phyloP scores from a whole-genome alignment of 2,888 invertebrate genomes.

The Dolomedes plantarius region DNA sequence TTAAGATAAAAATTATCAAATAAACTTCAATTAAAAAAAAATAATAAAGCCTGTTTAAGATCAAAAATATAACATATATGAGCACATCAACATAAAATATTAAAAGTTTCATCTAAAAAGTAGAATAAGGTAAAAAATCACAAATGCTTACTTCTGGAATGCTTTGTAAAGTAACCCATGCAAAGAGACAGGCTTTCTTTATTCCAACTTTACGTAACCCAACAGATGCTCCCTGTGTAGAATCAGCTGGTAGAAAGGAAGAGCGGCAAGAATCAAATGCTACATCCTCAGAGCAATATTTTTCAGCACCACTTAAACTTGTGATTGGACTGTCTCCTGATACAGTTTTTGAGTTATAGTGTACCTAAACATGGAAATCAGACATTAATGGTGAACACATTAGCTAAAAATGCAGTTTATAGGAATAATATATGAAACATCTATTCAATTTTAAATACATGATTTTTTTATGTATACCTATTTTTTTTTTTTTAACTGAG shows the following conservation, averaged over 20 bases:
- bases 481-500: too few species aligned
- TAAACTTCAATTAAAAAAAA: too few species aligned
- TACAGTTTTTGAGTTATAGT: conserved; percentile 87
- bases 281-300: conserved; percentile 47
- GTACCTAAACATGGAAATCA: conserved; percentile 79
- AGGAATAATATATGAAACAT: too few species aligned
- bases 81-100: neutral
- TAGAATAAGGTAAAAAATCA: too few species aligned
- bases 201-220: conserved; percentile 77
- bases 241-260: conserved; percentile 47
- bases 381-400: conserved; percentile 8
- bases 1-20: too few species aligned
- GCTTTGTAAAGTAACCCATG: conserved; percentile 97
- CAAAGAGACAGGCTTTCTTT: conserved; percentile 92
- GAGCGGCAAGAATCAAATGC: conserved; percentile 37
- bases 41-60: too few species aligned
- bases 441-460: too few species aligned
- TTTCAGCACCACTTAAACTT: conserved; percentile 44
- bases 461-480: too few species aligned
- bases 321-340: conserved; percentile 80
- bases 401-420: too few species aligned
- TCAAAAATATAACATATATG: too few species aligned
- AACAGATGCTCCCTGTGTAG: conserved; percentile 39
- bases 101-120: too few species aligned
- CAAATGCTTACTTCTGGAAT: conserved; percentile 84